Evolutionary conservation across 2,888 invertebrate species (phyloP).

Genomic region (Parthenolecanium corni): DNA sequence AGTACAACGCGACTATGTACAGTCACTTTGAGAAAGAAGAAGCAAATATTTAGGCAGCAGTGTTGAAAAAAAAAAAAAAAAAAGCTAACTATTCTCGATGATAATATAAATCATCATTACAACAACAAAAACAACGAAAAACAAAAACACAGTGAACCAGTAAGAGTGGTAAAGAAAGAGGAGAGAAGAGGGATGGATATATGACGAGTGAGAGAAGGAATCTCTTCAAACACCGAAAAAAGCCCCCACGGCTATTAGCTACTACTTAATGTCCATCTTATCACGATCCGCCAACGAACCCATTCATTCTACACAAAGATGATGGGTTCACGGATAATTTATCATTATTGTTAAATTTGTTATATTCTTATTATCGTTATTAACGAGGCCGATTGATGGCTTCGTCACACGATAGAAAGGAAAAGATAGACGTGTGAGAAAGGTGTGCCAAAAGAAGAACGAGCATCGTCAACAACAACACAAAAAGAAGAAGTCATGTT

Average conservation of each 20-base stretch:
- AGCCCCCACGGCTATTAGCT: conserved; percentile 15
- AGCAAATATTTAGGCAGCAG: no score
- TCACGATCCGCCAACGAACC: conserved; percentile 23
- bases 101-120: background rate
- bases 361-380: background rate
- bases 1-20: no score
- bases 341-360: conserved; percentile 15
- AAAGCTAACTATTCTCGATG: background rate
- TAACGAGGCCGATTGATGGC: conserved; percentile 5
- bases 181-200: no score
- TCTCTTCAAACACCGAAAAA: background rate
- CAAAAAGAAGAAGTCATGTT: no score
- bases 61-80: background rate
- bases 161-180: background rate
- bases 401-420: conserved; percentile 1
- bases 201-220: background rate
- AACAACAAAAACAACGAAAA: conserved; percentile 3
- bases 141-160: conserved; percentile 1
- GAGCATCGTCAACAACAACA: no score
- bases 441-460: no score
- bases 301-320: conserved; percentile 19
- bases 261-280: conserved; percentile 25
- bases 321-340: conserved; percentile 25
- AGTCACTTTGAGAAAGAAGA: no score
- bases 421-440: no score